Evolutionary conservation across 2,113 vertebrate genomes (phyloP).

Genomic region (Pseudolaguvia tuberculata): DNA sequence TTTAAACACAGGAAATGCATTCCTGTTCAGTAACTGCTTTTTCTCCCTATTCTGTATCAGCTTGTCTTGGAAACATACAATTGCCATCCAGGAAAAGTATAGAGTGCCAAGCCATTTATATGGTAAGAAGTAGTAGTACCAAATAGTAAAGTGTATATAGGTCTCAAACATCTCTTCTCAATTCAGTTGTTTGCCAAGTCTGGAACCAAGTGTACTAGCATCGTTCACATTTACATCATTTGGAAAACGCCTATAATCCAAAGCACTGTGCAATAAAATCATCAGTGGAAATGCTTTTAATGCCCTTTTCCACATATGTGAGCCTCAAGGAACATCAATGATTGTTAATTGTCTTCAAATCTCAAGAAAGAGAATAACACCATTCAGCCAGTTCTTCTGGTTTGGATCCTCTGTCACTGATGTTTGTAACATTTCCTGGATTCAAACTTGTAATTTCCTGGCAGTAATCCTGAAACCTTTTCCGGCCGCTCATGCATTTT

Average conservation of each 20-base stretch:
- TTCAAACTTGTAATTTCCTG: background rate
- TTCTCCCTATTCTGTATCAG: background rate
- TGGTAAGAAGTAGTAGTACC: too few relatives aligned
- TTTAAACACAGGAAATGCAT: background rate
- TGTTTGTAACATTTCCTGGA: background rate
- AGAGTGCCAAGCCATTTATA: too few relatives aligned
- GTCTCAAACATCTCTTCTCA: too few relatives aligned
- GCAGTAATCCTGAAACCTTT: background rate
- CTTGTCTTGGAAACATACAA: background rate
- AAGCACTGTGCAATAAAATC: too few relatives aligned
- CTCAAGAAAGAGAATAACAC: background rate
- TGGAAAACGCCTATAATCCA: too few relatives aligned
- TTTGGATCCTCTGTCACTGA: background rate
- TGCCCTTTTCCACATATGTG: background rate
- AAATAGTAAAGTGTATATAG: too few relatives aligned
- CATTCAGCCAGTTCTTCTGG: background rate
- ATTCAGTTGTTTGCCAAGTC: background rate
- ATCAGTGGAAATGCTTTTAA: background rate
- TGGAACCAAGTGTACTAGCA: too few relatives aligned
- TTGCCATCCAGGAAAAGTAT: too few relatives aligned
- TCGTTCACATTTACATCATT: too few relatives aligned
- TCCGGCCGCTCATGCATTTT: background rate
- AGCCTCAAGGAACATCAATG: background rate
- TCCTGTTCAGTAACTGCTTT: background rate
- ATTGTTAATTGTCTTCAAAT: background rate